phyloP scores from a whole-genome alignment of 2,888 invertebrate species.

The Lacanobia wlatinum region DNA sequence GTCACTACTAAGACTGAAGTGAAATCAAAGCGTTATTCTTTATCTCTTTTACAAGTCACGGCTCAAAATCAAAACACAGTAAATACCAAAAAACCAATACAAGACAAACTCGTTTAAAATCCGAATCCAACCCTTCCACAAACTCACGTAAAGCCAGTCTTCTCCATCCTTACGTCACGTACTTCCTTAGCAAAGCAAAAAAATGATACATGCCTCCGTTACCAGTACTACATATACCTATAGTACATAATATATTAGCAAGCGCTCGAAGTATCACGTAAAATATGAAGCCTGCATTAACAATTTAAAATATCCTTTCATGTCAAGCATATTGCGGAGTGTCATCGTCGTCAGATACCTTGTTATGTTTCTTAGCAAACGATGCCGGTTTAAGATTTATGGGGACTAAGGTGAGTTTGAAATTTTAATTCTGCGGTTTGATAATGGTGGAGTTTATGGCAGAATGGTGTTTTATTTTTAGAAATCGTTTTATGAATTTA shows the following conservation, averaged over 20 bases:
- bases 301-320: slow-evolving; percentile 65
- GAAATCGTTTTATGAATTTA: not conserved
- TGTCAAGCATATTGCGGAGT: slow-evolving; percentile 34
- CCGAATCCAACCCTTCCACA: slow-evolving; percentile 21
- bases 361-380: slow-evolving; percentile 24
- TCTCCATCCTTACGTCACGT: slow-evolving; percentile 44
- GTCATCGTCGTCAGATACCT: slow-evolving; percentile 15
- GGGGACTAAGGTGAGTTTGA: not conserved
- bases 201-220: slow-evolving; percentile 56
- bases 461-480: not conserved
- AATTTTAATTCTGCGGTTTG: slow-evolving; percentile 6
- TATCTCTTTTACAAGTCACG: not conserved
- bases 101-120: slow-evolving; percentile 4
- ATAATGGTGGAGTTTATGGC: not conserved
- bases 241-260: slow-evolving; percentile 54
- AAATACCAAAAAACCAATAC: not conserved
- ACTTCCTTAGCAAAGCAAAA: slow-evolving; percentile 58
- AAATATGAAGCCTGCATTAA: slow-evolving; percentile 54
- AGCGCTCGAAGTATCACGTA: slow-evolving; percentile 56
- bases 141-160: slow-evolving; percentile 6
- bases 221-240: slow-evolving; percentile 29
- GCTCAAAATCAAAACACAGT: not conserved
- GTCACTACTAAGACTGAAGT: not conserved
- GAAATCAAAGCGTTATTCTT: not conserved
- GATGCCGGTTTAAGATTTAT: slow-evolving; percentile 11